Conservation (phyloP, 1,140 invertebrate species). For the Zophobas morio region DNA sequence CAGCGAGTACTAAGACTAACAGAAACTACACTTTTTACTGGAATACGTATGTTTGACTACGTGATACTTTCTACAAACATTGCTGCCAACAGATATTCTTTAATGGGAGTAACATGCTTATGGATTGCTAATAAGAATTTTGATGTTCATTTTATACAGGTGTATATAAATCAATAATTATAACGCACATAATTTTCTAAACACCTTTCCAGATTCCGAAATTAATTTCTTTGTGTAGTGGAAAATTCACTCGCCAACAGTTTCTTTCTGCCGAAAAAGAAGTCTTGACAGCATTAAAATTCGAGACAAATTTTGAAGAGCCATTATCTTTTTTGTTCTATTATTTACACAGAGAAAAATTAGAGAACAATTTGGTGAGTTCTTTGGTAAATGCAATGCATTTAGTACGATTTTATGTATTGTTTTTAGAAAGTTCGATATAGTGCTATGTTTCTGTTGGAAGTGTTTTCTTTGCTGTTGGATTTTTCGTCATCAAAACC, state of each 20-base stretch:
- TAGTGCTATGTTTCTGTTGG: conserved; percentile 18
- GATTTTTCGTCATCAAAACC: neutral
- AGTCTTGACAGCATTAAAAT: conserved; percentile 27
- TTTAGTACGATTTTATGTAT: neutral
- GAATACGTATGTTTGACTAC: conserved; percentile 7
- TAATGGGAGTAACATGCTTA: conserved; percentile 1
- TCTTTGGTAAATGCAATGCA: neutral
- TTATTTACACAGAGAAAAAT: conserved; percentile 9
- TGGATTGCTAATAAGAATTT: conserved; percentile 20
- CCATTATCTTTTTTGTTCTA: conserved; percentile 38
- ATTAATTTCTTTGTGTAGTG: neutral
- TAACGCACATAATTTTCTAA: neutral
- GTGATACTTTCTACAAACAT: neutral
- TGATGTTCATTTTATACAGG: conserved; percentile 9
- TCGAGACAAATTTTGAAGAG: conserved; percentile 29
- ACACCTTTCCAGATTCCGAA: neutral
- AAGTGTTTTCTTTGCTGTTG: neutral
- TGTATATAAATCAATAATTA: neutral
- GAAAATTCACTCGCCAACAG: conserved; percentile 33
- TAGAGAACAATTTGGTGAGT: conserved; percentile 40
- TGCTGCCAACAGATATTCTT: neutral
- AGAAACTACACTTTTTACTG: conserved; percentile 5
- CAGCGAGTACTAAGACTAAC: conserved; percentile 6
- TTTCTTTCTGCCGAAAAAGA: conserved; percentile 24
- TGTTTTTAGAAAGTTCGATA: conserved; percentile 8